These are phyloP conservation scores for Garrulus glandarius DNA, from an alignment of 2,797 vertebrate genomes.

Conservation along the genomic window DNA sequence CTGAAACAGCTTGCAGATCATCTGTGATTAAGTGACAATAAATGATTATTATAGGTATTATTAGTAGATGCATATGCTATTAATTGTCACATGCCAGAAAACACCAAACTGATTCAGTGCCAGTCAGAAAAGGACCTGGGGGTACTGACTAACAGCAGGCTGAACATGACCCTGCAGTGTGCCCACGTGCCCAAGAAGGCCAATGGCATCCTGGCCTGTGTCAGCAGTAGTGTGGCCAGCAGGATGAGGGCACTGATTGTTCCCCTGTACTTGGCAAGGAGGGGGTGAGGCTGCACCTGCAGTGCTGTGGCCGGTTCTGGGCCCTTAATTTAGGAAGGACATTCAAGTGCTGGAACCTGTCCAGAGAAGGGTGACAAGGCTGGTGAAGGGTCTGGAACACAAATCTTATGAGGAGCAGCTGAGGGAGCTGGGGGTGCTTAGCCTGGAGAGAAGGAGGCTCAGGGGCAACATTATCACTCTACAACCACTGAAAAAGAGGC, in stretches of 20 bases:
- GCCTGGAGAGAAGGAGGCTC: background rate
- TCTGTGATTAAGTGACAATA: background rate
- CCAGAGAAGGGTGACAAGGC: background rate
- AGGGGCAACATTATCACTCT: rapidly evolving
- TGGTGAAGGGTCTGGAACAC: background rate
- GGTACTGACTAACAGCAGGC: no score
- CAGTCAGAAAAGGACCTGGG: background rate
- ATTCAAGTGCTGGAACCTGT: no score
- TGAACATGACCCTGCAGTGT: background rate
- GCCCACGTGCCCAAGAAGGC: rapidly evolving
- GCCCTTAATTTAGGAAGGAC: background rate
- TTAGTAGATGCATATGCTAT: background rate
- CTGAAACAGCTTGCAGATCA: background rate
- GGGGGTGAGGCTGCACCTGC: rapidly evolving
- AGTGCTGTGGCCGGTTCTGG: no score
- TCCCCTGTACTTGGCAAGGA: rapidly evolving
- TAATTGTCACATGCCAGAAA: background rate
- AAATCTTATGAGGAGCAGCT: background rate
- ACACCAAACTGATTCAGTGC: background rate
- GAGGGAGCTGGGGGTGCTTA: background rate
- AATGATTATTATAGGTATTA: background rate
- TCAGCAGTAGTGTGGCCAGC: rapidly evolving
- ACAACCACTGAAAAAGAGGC: no score
- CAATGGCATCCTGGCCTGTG: background rate
- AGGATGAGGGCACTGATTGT: rapidly evolving